These are phyloP conservation scores for Amyelois transitella DNA, from an alignment of 1,140 invertebrate species.

Conservation along the genomic window DNA sequence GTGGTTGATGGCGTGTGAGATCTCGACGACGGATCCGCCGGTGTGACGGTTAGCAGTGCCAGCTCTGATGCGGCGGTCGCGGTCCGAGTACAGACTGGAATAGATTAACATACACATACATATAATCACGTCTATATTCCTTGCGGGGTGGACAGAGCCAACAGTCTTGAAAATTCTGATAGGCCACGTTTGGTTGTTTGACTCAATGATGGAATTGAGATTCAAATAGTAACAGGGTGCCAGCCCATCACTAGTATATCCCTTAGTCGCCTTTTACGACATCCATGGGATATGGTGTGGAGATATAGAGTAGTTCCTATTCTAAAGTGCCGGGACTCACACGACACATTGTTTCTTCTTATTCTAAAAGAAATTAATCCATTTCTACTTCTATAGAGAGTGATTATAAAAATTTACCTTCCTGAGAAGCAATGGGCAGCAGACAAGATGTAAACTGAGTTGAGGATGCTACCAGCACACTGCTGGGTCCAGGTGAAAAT, in stretches of 20 bases:
- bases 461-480: conserved; percentile 38
- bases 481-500: conserved; percentile 25
- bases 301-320: no score
- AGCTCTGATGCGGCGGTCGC: conserved; percentile 14
- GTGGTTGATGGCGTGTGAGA: conserved; percentile 2
- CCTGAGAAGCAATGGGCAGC: conserved; percentile 42
- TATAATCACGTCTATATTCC: no score
- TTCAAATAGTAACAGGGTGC: no score
- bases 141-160: no score
- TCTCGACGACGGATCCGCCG: conserved; percentile 4
- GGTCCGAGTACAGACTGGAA: conserved; percentile 5
- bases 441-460: conserved; percentile 25
- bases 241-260: no score
- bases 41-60: conserved; percentile 6
- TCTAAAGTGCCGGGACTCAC: neutral
- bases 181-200: no score
- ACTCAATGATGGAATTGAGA: no score
- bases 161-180: no score
- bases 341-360: neutral
- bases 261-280: no score
- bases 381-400: neutral
- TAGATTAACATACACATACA: no score
- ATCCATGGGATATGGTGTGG: no score
- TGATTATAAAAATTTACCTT: conserved; percentile 19
- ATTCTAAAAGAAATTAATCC: no score